These are phyloP conservation scores for Macropodus opercularis DNA, from an alignment of 2,797 vertebrate genomes.

Conservation along the genomic window DNA sequence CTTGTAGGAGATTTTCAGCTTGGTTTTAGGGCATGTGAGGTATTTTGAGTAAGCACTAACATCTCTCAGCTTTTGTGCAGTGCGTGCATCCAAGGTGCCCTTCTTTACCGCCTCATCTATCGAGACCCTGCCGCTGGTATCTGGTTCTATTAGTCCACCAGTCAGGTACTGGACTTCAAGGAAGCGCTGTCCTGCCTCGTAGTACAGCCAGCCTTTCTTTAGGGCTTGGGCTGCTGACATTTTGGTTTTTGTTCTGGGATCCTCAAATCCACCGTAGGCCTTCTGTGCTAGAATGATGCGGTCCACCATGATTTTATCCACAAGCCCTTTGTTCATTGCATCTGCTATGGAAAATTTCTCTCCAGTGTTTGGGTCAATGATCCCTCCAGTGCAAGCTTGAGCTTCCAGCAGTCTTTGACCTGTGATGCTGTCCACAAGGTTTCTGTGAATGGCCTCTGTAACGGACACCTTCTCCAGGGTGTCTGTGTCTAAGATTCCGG, in stretches of 20 bases:
- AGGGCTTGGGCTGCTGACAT: slow-evolving; percentile 98
- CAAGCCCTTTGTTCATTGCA: slow-evolving; percentile 89
- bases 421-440: slow-evolving; percentile 96
- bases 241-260: slow-evolving; percentile 95
- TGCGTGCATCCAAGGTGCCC: slow-evolving; percentile 91
- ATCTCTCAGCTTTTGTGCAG: slow-evolving; percentile 94
- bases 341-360: slow-evolving; percentile 89
- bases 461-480: slow-evolving; percentile 97
- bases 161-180: slow-evolving; percentile 98
- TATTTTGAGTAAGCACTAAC: slow-evolving; percentile 94
- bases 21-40: slow-evolving; percentile 98
- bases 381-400: slow-evolving; percentile 96
- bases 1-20: slow-evolving; percentile 98
- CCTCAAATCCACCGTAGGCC: slow-evolving; percentile 95
- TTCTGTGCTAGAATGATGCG: slow-evolving; percentile 97
- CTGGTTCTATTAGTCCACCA: slow-evolving; percentile 94
- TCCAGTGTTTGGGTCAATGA: slow-evolving; percentile 91
- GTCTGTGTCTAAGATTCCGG: slow-evolving; percentile 95
- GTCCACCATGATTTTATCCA: slow-evolving; percentile 98
- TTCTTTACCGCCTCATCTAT: slow-evolving; percentile 93
- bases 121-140: slow-evolving; percentile 83
- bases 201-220: slow-evolving; percentile 98
- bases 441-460: slow-evolving; percentile 95
- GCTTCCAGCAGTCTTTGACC: slow-evolving; percentile 95
- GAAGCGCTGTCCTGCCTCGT: slow-evolving; percentile 96